Evolutionary conservation across 2,113 vertebrate genomes (phyloP).

Genomic region (Neolamprologus tretocephalus): DNA sequence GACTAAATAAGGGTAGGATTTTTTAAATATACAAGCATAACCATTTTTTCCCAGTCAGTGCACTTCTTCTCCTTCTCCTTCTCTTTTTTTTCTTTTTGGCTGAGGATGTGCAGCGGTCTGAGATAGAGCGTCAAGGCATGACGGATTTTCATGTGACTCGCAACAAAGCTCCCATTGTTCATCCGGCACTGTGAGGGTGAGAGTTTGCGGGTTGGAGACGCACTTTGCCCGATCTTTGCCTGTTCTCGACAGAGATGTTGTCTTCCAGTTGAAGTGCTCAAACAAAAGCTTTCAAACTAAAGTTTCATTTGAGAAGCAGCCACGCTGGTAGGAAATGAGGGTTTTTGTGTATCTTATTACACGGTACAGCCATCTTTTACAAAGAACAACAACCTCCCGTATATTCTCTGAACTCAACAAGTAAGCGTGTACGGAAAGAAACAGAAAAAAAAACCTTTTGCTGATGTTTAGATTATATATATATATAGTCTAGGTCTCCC

Average conservation of each 20-base stretch:
- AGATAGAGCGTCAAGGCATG: conserved; percentile 7
- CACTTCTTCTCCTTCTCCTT: neutral
- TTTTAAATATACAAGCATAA: neutral
- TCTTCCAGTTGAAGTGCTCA: neutral
- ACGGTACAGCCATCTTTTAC: neutral
- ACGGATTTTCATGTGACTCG: conserved; percentile 36
- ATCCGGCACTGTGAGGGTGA: neutral
- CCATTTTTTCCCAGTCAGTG: neutral
- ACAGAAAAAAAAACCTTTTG: neutral
- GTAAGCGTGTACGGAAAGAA: neutral
- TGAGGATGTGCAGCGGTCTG: conserved; percentile 30
- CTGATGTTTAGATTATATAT: neutral
- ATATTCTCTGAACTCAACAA: neutral
- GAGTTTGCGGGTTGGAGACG: conserved; percentile 3
- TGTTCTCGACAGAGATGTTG: conserved; percentile 28
- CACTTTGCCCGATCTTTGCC: conserved; percentile 20
- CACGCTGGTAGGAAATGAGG: neutral
- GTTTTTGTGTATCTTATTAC: neutral
- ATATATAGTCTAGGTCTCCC: neutral
- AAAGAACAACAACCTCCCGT: neutral
- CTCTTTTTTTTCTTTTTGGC: neutral
- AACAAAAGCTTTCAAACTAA: neutral
- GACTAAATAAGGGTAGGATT: conserved; percentile 8
- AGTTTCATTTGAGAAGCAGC: neutral
- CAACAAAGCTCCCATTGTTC: conserved; percentile 62